phyloP scores from a whole-genome alignment of 2,113 vertebrate species.

The Hiodon alosoides region DNA sequence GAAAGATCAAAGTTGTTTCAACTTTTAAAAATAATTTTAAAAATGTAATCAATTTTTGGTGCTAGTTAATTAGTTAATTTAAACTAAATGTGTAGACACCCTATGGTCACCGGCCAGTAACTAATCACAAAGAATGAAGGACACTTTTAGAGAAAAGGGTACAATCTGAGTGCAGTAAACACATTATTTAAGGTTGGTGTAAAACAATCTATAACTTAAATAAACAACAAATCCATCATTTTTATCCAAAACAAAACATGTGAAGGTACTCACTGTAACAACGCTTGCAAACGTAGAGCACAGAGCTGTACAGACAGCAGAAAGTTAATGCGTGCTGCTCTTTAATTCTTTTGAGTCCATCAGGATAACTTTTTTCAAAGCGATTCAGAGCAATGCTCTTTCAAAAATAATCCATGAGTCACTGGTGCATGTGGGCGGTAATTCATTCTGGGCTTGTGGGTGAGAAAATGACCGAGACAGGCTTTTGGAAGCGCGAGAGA shows the following conservation, averaged over 20 bases:
- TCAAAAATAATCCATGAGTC: slow-evolving; percentile 25
- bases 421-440: slow-evolving; percentile 11
- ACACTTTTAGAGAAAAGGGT: no score
- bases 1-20: slow-evolving; percentile 63
- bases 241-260: background rate
- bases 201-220: no score
- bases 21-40: no score
- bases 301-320: background rate
- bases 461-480: slow-evolving; percentile 12
- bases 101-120: no score
- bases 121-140: no score
- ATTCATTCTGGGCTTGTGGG: slow-evolving; percentile 1
- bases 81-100: no score
- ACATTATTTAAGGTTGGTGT: no score
- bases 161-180: no score
- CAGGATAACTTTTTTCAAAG: background rate
- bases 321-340: background rate
- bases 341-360: background rate
- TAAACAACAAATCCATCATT: background rate
- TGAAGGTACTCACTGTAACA: no score
- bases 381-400: background rate
- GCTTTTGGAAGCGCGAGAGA: background rate
- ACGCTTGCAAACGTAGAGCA: no score
- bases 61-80: no score
- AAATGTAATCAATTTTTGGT: no score